Base-by-base conservation (phyloP, 1,140 invertebrate genomes). In the Cardiocondyla obscurior region DNA sequence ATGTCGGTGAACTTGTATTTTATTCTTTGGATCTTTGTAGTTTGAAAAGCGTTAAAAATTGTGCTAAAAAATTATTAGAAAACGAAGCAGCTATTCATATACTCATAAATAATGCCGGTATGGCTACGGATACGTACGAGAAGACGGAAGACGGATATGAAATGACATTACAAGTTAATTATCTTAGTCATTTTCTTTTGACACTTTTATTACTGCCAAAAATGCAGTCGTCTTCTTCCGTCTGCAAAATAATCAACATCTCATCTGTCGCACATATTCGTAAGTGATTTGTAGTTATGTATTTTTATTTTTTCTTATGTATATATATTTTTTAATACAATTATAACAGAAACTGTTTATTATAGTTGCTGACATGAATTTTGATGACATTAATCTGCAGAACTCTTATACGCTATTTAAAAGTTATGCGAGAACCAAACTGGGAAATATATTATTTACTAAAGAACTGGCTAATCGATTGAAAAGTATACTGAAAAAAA, bases 131-230 rank as follows among this genome's bases (percentile, higher is more conserved):
- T 82, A 97, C 96, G 0, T 93, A 95, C 67, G 92, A 93, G 36
- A 95, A 95, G 79, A 97, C 96, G 0, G 95, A 95, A 76, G 97
- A 98, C 87, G 97, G 97, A 0, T 96, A 97, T 91, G 98, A 99
- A 91, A 95, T 95, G 70, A 96, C 97, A 84, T 94, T 98, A 19
- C 96, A 96, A 16, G 95, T 96, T 0, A 98, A 98, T 91, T 96
- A 98, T 92, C 92, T 98, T 67, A 97, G 97, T 0, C 98, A 98
- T 90, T 98, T 98, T 90, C 94, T 98, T 42, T 94, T 99, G 0
- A 98, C 98, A 0, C 94, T 96, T 83, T 92, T 99, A 10, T 92
- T 99, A 0, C 87, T 99, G 73, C 95, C 95, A 73, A 93, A 95
- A 86, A 93, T 97, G 46, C 72, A 67, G 25, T 55, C 77, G 10